A percentile compares a stretch with the other conserved stretches of the same genome.
Conservation (phyloP, 2,113 vertebrate species). For the Cricetomys ansorgei region DNA sequence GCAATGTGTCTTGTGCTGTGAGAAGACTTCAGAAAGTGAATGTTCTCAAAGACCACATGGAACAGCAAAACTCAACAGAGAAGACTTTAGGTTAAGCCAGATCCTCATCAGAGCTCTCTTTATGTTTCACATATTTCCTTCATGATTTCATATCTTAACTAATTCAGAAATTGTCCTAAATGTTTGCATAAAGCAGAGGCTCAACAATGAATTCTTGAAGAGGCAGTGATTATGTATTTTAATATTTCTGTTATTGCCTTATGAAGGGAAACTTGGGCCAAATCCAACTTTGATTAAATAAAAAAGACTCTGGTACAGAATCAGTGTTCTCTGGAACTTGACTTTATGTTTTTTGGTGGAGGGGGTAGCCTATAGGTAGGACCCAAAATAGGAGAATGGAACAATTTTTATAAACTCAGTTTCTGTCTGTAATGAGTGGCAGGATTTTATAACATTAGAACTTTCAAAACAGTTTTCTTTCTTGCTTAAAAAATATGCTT, state of each 20-base stretch:
- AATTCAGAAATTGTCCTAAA: background rate
- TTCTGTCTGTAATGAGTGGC: conserved; percentile 7
- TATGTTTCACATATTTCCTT: background rate
- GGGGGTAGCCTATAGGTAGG: background rate
- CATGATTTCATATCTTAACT: background rate
- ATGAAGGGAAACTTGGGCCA: background rate
- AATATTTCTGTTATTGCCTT: background rate
- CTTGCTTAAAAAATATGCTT: conserved; percentile 54
- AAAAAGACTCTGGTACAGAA: conserved; percentile 1
- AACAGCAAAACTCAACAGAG: background rate
- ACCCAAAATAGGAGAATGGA: conserved; percentile 42
- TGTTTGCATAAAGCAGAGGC: background rate
- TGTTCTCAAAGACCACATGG: background rate
- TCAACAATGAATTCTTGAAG: background rate
- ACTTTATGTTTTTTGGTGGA: background rate
- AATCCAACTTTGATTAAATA: conserved; percentile 1
- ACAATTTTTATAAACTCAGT: conserved; percentile 38
- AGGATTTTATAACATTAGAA: conserved; percentile 48
- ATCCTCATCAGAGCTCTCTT: background rate
- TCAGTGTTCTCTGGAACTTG: background rate
- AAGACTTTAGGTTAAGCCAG: background rate
- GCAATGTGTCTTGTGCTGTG: background rate
- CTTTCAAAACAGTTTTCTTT: conserved; percentile 60
- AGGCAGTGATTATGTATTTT: background rate
- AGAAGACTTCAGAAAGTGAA: background rate